Base-by-base conservation (phyloP, 2,113 vertebrate genomes). In the Buteo buteo region DNA sequence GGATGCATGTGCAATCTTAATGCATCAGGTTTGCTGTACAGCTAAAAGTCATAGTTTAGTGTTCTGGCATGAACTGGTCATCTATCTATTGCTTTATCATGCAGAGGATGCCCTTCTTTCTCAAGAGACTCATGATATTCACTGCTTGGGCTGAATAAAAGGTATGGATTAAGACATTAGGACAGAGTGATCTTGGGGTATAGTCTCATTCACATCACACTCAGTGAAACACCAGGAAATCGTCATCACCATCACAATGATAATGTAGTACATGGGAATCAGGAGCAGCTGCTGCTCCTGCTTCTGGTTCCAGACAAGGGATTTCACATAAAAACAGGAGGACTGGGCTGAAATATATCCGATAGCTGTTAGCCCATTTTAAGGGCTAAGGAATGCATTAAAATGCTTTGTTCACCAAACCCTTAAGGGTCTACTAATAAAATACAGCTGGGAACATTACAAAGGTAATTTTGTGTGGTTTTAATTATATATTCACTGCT, bases 401-500 rank as follows among this genome's bases (percentile, higher is more conserved):
- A 93, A 93, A 90, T 64, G 21, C 54, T 96, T 97, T 97, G 38
- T 87, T 96, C 77, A 81, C 40, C 40, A 67, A 90, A 83, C 94
- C 86, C 82, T 94, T 93, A 74, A 83, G 73, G 86, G 14, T 26
- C 21, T 92, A 24, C 76, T 93, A 82, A 91, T 86, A 93, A 96
- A 96, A 89, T 79, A 78, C 72, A 93, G 11, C 52, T 90, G 64
- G 55, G 70, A 96, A 81, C 54, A 79, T 69, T 70, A 69, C 20
- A 97, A 90, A 90, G 38, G 59, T 92, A 94, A 91, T 97, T 96
- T 92, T 94, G 70, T 72, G 25, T 13, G 13, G 38, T 73, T 96
- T 91, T 96, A 96, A 96, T 98, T 97, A 93, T 70, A 69, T 66
- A 64, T 58, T 95, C 88, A 76, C 40, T 78, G 44, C n/a, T 89